Evolutionary conservation across 2,797 vertebrate species (phyloP).

Genomic region (Brotogeris chrysoptera): DNA sequence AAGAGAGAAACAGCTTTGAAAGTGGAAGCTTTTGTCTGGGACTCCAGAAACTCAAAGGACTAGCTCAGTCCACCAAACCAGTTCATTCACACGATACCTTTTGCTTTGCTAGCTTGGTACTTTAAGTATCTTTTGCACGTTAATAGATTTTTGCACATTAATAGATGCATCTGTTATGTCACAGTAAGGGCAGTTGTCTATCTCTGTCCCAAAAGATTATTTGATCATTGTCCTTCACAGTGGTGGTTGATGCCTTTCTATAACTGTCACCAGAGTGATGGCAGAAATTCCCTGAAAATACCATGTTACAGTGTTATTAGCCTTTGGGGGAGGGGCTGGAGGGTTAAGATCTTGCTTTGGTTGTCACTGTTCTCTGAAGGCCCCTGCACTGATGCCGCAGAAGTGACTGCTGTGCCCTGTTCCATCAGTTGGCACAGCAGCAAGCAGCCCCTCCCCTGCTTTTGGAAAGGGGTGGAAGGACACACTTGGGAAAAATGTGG

Average conservation of each 20-base stretch:
- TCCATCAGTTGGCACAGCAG: background rate
- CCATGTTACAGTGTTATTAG: background rate
- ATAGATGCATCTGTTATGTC: background rate
- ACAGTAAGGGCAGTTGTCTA: background rate
- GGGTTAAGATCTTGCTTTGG: background rate
- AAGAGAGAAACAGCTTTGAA: background rate
- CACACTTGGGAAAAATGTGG: background rate
- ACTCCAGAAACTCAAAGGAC: background rate
- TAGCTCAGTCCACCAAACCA: background rate
- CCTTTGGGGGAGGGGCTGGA: background rate
- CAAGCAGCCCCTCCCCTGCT: background rate
- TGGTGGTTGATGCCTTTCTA: background rate
- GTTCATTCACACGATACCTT: background rate
- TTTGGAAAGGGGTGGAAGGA: background rate
- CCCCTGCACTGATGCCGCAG: rapidly evolving
- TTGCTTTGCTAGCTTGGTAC: background rate
- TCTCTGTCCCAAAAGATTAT: background rate
- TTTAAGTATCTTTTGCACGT: background rate
- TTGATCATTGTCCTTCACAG: background rate
- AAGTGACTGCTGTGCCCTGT: background rate
- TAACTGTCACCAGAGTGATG: background rate
- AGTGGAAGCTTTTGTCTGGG: background rate
- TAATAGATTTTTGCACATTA: background rate
- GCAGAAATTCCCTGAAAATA: background rate
- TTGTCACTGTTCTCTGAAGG: background rate